Percentiles rank a stretch among this genome's conserved stretches.
These are phyloP conservation scores for Myanophis thanlyinensis DNA, from an alignment of 2,113 vertebrate genomes.

Conservation along the genomic window DNA sequence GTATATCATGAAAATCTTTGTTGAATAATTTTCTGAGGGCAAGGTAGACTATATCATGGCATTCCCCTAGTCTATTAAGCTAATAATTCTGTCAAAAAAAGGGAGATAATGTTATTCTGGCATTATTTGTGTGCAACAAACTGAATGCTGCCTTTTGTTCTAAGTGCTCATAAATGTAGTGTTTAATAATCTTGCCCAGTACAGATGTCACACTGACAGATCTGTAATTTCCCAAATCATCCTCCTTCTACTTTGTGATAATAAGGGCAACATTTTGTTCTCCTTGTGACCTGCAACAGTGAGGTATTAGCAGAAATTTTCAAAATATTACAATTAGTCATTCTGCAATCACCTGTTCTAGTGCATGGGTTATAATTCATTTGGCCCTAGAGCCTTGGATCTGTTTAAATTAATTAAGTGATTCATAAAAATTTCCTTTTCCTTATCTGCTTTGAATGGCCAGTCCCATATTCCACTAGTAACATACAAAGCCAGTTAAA, in stretches of 20 bases:
- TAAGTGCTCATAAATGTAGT: not conserved
- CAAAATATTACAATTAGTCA: not conserved
- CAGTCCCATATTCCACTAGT: not conserved
- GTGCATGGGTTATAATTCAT: not conserved
- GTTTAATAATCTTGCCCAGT: not conserved
- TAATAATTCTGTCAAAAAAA: not conserved
- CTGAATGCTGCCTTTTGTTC: not conserved
- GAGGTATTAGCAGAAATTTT: not conserved
- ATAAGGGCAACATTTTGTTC: not conserved
- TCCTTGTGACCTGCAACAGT: not conserved
- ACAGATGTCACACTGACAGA: not conserved
- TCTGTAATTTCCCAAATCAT: not conserved
- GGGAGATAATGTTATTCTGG: not conserved
- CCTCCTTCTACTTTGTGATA: not conserved
- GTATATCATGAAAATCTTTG: not conserved
- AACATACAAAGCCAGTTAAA: not conserved
- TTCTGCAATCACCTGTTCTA: not conserved
- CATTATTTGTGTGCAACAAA: not conserved
- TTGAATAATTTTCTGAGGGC: not conserved
- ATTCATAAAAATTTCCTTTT: not conserved
- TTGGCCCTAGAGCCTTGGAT: not conserved
- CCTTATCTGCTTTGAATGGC: not conserved
- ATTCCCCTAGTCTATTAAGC: not conserved
- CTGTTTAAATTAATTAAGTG: not conserved
- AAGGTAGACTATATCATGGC: not conserved